Conservation (phyloP, 2,888 invertebrate genomes). For the Drosophila eohydei region DNA sequence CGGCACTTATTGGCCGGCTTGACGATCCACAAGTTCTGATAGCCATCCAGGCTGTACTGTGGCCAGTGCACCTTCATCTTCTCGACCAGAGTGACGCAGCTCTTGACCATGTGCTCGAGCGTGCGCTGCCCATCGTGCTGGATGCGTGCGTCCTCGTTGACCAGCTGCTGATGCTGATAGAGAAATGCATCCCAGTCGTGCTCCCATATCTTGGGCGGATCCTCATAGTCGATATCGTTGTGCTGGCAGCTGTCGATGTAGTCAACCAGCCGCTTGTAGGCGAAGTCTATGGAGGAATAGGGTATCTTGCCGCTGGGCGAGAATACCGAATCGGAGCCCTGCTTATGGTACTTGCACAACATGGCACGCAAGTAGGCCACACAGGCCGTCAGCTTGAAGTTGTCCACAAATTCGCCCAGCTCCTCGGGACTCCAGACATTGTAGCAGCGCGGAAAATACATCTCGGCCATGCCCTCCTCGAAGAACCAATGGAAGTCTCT, state of each 20-base stretch:
- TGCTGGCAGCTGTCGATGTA: slow-evolving; percentile 91
- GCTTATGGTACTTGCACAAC: slow-evolving; percentile 86
- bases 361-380: slow-evolving; percentile 93
- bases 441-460: slow-evolving; percentile 95
- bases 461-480: slow-evolving; percentile 91
- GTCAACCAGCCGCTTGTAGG: slow-evolving; percentile 91
- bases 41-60: slow-evolving; percentile 93
- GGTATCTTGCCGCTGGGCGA: slow-evolving; percentile 89
- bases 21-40: slow-evolving; percentile 96
- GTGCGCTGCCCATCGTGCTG: slow-evolving; percentile 76
- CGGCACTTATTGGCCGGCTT: slow-evolving; percentile 97
- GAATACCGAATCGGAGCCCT: slow-evolving; percentile 87
- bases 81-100: slow-evolving; percentile 88
- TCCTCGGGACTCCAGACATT: slow-evolving; percentile 93
- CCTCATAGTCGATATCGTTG: slow-evolving; percentile 89
- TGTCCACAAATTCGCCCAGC: slow-evolving; percentile 92
- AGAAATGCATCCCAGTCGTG: slow-evolving; percentile 96
- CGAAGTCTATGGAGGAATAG: slow-evolving; percentile 91
- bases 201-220: slow-evolving; percentile 88
- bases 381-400: slow-evolving; percentile 95
- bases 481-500: slow-evolving; percentile 94
- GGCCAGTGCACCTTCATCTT: slow-evolving; percentile 91
- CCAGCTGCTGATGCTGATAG: slow-evolving; percentile 88
- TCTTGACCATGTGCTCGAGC: slow-evolving; percentile 80
- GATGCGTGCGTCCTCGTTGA: slow-evolving; percentile 88